Evolutionary conservation across 2,113 vertebrate species (phyloP), one percentile per base, ranked within the genome.

Genomic region (Okapia johnstoni): DNA sequence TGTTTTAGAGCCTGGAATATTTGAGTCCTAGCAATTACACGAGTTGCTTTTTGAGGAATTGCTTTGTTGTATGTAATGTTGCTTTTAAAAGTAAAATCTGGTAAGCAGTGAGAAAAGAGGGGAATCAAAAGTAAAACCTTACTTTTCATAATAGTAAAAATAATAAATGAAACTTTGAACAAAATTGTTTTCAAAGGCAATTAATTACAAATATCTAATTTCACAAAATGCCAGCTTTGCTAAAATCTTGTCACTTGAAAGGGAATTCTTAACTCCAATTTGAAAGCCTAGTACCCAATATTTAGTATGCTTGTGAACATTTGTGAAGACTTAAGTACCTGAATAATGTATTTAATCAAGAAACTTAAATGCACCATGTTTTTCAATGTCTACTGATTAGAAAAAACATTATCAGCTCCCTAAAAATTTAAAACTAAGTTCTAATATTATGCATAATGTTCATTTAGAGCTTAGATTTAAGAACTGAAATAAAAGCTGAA

Each of bases 311-410:
- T 85, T 94, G 23, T 91, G 90, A 93, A 95, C 79, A 76, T 95
- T 95, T 95, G 60, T 93, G 80, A 96, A 96, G 94, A 88, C 48
- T 93, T 93, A 96, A 96, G 96, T 88, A 95, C 95, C 85, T 98
- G 98, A 98, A 98, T 98, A 97, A 98, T 98, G 97, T 63, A 98
- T 98, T 96, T 98, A 98, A 98, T 98, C 98, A 98, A 93, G 97
- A 94, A 95, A 96, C 92, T 96, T 98, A 97, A 96, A 96, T 96
- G 90, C 83, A 84, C 96, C 80, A 55, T 95, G 92, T 97, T 97
- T 98, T 97, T 93, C 88, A 97, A 95, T 89, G 85, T 94, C 66
- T 97, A 30, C 92, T 98, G 97, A 98, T 98, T 98, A 98, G 97
- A 30, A 79, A 77, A 96, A 97, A 94, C 96, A 97, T 76, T 90